A percentile compares a stretch with the other conserved stretches of the same genome.
Conservation (phyloP, 2,888 invertebrate species). For the Drosophila yooni region DNA sequence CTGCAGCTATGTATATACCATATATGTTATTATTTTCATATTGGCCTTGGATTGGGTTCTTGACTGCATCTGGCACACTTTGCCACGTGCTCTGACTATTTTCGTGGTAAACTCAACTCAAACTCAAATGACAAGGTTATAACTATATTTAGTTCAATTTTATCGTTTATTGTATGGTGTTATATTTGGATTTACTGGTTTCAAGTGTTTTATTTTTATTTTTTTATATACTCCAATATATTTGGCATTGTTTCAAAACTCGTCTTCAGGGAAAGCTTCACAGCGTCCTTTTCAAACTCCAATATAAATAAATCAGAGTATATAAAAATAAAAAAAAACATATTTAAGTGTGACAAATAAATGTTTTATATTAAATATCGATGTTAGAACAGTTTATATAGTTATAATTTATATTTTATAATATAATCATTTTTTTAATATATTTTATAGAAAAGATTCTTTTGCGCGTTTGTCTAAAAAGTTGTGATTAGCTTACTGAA, state of each 20-base stretch:
- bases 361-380: neutral
- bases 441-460: neutral
- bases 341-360: neutral
- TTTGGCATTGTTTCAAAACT: no score
- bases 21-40: constrained; percentile 13
- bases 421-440: neutral
- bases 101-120: neutral
- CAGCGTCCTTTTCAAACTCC: neutral
- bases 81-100: constrained; percentile 9
- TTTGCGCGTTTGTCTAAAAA: neutral
- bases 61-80: constrained; percentile 36
- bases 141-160: neutral
- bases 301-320: neutral
- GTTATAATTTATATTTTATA: neutral
- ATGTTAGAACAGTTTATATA: neutral
- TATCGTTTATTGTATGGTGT: neutral
- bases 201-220: accelerated
- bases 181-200: neutral
- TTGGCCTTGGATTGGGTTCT: constrained; percentile 20
- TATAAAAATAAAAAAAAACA: neutral
- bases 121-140: neutral
- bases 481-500: constrained; percentile 1
- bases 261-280: neutral
- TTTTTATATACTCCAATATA: neutral
- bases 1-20: neutral